These are phyloP conservation scores for Neogale vison DNA, from an alignment of 2,113 vertebrate species.

Conservation along the genomic window DNA sequence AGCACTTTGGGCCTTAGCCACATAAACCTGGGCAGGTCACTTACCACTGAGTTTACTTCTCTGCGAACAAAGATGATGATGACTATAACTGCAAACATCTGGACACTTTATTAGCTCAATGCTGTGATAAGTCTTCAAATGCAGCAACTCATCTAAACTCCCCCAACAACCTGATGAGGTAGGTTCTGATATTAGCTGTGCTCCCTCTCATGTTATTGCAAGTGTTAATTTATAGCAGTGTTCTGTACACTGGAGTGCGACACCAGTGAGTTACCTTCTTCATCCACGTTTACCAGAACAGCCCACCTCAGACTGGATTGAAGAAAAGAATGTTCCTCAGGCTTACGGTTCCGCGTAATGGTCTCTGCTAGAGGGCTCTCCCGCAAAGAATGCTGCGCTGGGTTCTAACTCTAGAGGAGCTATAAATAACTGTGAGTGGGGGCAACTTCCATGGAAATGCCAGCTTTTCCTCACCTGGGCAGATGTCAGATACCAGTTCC, in stretches of 20 bases:
- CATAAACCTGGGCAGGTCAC: background rate
- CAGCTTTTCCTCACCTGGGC: slow-evolving; percentile 67
- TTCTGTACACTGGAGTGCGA: background rate
- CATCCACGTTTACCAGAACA: background rate
- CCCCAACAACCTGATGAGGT: background rate
- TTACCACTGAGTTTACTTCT: background rate
- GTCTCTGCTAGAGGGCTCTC: background rate
- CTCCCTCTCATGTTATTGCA: background rate
- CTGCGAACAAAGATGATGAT: background rate
- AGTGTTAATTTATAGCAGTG: background rate
- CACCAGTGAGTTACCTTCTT: background rate
- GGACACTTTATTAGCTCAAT: background rate
- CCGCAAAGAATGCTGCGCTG: background rate
- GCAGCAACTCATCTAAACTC: background rate
- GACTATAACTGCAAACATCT: background rate
- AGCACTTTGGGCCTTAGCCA: background rate
- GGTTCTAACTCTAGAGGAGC: background rate
- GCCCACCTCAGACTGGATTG: background rate
- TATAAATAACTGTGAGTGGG: background rate
- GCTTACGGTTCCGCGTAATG: background rate
- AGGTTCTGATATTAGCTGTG: background rate
- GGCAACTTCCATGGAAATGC: background rate
- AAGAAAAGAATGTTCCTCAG: background rate
- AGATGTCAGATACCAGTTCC: background rate
- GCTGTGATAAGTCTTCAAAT: background rate